A percentile compares a stretch with the other conserved stretches of the same genome.
Conservation (phyloP, 2,888 invertebrate genomes). For the Netelia melanura region DNA sequence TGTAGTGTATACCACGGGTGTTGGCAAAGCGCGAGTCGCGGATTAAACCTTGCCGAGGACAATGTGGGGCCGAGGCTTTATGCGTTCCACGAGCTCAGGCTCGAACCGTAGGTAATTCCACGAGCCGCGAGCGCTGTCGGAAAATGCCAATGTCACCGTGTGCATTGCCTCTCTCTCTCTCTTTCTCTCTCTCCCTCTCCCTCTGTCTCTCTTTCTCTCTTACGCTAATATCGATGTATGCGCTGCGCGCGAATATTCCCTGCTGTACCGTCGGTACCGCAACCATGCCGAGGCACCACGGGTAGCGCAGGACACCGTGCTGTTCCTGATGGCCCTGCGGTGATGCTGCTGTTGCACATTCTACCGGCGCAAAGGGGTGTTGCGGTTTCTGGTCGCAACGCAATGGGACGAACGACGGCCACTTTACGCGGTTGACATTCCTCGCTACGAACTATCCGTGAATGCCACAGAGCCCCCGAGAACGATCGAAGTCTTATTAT, state of each 20-base stretch:
- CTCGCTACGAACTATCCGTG: constrained; percentile 69
- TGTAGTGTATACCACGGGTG: constrained; percentile 17
- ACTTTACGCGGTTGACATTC: constrained; percentile 78
- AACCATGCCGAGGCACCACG: constrained; percentile 52
- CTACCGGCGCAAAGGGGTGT: constrained; percentile 45
- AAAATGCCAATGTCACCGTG: constrained; percentile 58
- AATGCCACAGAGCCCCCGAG: constrained; percentile 15
- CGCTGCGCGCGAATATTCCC: constrained; percentile 49
- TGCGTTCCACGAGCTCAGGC: constrained; percentile 29
- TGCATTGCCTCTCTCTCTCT: background rate
- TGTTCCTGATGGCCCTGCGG: constrained; percentile 57
- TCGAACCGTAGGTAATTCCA: constrained; percentile 43
- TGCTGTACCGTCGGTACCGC: constrained; percentile 55
- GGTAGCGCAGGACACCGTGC: constrained; percentile 36
- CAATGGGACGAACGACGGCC: constrained; percentile 62
- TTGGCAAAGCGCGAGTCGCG: constrained; percentile 18
- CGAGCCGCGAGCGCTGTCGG: constrained; percentile 29
- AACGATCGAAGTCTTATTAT: constrained; percentile 74
- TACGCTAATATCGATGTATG: background rate
- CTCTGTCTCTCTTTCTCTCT: constrained; percentile 7
- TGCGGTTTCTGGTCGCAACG: constrained; percentile 60
- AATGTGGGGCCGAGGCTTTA: constrained; percentile 7
- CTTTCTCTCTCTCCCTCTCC: constrained; percentile 17
- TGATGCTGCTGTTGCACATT: constrained; percentile 51
- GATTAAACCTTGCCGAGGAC: constrained; percentile 10